Conservation (phyloP, 2,113 vertebrate genomes). For the Phaethornis superciliosus region DNA sequence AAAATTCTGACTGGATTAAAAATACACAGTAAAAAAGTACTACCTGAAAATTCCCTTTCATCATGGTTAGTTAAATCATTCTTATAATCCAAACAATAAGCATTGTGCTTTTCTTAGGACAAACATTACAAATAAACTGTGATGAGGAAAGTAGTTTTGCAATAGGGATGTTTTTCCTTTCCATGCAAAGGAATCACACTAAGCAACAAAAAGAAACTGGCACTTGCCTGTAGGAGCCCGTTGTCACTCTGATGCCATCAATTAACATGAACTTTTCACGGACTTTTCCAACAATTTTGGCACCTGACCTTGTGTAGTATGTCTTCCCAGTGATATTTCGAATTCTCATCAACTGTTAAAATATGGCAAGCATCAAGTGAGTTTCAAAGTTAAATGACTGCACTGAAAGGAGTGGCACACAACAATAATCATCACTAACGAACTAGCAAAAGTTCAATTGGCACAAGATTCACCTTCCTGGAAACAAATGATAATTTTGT, state of each 20-base stretch:
- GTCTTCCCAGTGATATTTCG: constrained; percentile 87
- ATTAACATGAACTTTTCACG: constrained; percentile 93
- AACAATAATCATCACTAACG: not conserved
- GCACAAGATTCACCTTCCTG: not conserved
- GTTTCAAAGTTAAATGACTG: not conserved
- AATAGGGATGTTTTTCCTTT: not conserved
- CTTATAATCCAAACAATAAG: not conserved
- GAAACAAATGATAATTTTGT: not conserved
- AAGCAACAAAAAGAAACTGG: not conserved
- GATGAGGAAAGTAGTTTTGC: not conserved
- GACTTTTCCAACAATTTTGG: constrained; percentile 89
- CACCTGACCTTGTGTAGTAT: constrained; percentile 90
- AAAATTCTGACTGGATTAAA: not conserved
- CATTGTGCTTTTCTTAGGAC: not conserved
- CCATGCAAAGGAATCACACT: not conserved
- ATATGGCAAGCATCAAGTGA: not conserved
- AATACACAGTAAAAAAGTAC: not conserved
- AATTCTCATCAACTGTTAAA: constrained; percentile 85
- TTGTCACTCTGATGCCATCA: constrained; percentile 90
- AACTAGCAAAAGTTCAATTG: not conserved
- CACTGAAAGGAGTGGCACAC: not conserved
- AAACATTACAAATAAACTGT: not conserved
- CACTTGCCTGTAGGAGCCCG: constrained; percentile 93
- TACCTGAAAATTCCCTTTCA: not conserved
- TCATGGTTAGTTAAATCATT: not conserved